A percentile compares a stretch with the other conserved stretches of the same genome.
These are phyloP conservation scores for Spilogale gracilis DNA, from an alignment of 2,113 vertebrate species.

Conservation along the genomic window DNA sequence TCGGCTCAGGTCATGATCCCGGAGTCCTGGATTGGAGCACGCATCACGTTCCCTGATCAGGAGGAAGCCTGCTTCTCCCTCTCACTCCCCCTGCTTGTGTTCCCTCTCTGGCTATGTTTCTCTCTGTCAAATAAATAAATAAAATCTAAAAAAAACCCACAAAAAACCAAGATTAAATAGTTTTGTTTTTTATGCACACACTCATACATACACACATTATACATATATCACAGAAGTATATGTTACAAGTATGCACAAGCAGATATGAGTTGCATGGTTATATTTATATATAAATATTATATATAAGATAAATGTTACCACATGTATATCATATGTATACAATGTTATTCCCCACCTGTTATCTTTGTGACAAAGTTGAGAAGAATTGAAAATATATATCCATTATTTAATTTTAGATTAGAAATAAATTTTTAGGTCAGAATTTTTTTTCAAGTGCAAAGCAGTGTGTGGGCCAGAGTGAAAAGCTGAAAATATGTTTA, in stretches of 20 bases:
- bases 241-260: neutral
- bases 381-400: neutral
- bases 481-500: neutral
- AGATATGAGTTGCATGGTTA: neutral
- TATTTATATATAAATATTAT: neutral
- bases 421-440: too few relatives aligned
- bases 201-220: too few relatives aligned
- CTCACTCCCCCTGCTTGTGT: too few relatives aligned
- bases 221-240: neutral
- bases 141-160: too few relatives aligned
- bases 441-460: neutral
- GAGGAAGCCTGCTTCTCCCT: too few relatives aligned
- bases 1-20: too few relatives aligned
- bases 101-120: too few relatives aligned
- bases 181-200: neutral
- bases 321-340: neutral
- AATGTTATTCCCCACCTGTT: neutral
- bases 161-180: neutral
- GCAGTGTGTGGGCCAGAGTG: neutral
- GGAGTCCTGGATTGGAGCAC: too few relatives aligned
- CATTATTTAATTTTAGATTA: neutral
- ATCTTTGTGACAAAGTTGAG: neutral
- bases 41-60: too few relatives aligned
- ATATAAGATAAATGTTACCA: neutral
- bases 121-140: too few relatives aligned